phyloP scores from a whole-genome alignment of 2,888 invertebrate species.

The Scaptomyza polygonia region DNA sequence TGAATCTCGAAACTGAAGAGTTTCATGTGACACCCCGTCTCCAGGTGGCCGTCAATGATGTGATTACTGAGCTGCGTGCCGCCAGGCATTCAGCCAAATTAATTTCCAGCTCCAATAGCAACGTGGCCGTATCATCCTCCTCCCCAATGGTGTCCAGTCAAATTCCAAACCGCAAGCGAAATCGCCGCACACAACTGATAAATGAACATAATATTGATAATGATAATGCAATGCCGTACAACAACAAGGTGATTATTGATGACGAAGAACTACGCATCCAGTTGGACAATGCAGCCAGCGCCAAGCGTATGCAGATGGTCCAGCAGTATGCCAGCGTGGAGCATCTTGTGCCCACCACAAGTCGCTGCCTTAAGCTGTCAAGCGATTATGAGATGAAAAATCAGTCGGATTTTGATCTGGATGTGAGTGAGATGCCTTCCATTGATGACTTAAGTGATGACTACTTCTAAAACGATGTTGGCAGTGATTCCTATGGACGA shows the following conservation, averaged over 20 bases:
- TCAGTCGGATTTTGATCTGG: constrained; percentile 1
- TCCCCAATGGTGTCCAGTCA: background rate
- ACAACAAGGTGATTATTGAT: background rate
- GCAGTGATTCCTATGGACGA: background rate
- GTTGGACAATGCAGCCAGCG: constrained; percentile 21
- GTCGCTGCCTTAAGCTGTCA: background rate
- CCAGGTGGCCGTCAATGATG: constrained; percentile 41
- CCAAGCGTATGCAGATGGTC: constrained; percentile 19
- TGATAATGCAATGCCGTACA: background rate
- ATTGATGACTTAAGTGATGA: background rate
- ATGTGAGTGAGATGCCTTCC: background rate
- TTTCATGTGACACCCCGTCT: constrained; percentile 36
- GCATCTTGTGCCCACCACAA: constrained; percentile 19
- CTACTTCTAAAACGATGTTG: background rate
- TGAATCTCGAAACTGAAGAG: constrained; percentile 24
- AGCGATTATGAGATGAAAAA: background rate
- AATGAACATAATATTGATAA: background rate
- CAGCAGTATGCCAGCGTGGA: constrained; percentile 1
- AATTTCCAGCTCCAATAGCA: background rate
- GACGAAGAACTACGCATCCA: constrained; percentile 10
- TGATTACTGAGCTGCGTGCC: constrained; percentile 38
- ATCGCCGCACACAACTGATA: background rate
- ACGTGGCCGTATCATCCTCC: background rate
- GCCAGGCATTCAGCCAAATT: constrained; percentile 21
- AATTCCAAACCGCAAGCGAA: background rate